Percentiles rank a stretch among this genome's conserved stretches.
These are phyloP conservation scores for Urocynchramus pylzowi DNA, from an alignment of 2,113 vertebrate species.

Conservation along the genomic window DNA sequence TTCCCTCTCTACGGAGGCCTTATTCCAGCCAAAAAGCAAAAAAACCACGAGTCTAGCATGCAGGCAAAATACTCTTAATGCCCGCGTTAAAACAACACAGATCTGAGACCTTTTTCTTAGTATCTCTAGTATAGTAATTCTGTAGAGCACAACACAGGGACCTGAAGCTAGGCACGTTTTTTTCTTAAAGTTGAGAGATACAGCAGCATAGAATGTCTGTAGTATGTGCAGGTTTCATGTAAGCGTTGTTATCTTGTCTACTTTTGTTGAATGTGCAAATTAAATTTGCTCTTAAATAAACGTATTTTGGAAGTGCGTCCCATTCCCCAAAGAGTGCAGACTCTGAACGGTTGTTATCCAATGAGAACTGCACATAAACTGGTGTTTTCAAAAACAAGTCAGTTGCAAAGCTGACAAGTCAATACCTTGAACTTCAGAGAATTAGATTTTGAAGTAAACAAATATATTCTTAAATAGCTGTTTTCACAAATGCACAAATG, in stretches of 20 bases:
- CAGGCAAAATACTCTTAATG: no score
- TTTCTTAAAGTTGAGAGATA: neutral
- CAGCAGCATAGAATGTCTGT: neutral
- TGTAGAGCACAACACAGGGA: neutral
- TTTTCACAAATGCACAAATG: neutral
- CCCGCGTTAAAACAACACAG: neutral
- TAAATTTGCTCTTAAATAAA: neutral
- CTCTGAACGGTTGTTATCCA: neutral
- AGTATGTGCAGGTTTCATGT: fast-evolving
- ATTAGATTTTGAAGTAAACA: neutral
- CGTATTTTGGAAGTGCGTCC: fast-evolving
- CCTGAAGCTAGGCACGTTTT: fast-evolving
- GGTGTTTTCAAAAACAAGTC: neutral
- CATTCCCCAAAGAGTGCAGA: neutral
- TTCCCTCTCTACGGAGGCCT: neutral
- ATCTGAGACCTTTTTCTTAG: neutral
- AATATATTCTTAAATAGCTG: neutral
- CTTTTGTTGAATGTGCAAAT: neutral
- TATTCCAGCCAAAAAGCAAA: neutral
- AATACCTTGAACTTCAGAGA: neutral
- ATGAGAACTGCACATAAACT: neutral
- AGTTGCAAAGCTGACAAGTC: neutral
- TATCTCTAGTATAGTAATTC: neutral
- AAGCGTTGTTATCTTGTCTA: neutral
- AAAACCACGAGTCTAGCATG: no score